phyloP scores from a whole-genome alignment of 2,888 invertebrate species.

The Homarus gammarus region DNA sequence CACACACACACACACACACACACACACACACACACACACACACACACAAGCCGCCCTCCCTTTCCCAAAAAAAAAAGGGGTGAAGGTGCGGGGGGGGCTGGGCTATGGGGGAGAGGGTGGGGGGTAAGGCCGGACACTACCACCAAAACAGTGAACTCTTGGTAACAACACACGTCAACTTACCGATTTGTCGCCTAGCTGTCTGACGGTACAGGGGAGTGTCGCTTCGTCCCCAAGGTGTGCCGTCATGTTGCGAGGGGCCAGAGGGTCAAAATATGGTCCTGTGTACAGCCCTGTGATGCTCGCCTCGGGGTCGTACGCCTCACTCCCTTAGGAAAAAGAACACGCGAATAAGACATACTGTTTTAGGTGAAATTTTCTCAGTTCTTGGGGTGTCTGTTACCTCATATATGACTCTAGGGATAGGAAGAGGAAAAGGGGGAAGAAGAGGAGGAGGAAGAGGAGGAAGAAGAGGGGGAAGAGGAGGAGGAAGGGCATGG shows the following conservation, averaged over 20 bases:
- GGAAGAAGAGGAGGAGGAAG: constrained; percentile 12
- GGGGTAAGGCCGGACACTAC: too few relatives aligned
- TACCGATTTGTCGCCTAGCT: constrained; percentile 75
- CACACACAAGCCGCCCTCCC: neutral
- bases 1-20: neutral
- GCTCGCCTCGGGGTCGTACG: constrained; percentile 73
- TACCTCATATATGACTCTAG: neutral
- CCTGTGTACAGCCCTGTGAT: constrained; percentile 74
- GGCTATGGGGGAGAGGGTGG: neutral
- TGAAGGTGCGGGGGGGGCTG: too few relatives aligned
- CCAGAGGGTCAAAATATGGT: constrained; percentile 74
- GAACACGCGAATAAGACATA: too few relatives aligned
- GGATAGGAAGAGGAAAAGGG: neutral
- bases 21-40: neutral
- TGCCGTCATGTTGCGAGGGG: constrained; percentile 73
- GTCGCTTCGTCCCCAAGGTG: constrained; percentile 73
- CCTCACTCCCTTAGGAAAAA: constrained; percentile 9
- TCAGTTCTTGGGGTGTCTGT: neutral
- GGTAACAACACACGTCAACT: neutral
- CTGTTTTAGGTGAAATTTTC: neutral
- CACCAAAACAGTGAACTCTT: too few relatives aligned
- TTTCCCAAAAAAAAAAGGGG: neutral
- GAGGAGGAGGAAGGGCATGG: neutral
- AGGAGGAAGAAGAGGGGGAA: constrained; percentile 8
- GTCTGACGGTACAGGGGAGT: constrained; percentile 74